phyloP scores from a whole-genome alignment of 1,140 invertebrate genomes.

The Drosophila obscura region DNA sequence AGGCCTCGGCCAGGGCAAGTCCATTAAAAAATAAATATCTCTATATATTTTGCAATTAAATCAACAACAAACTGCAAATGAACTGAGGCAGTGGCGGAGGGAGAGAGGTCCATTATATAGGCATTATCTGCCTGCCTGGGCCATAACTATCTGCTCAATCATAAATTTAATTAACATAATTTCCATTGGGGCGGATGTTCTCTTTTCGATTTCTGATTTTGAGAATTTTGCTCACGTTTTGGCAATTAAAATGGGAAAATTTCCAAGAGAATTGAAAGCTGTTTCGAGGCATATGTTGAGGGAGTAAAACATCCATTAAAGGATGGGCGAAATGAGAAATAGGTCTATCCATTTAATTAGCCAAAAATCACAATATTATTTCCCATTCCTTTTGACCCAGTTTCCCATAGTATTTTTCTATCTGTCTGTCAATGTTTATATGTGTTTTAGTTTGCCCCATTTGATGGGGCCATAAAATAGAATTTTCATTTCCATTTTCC shows the following conservation, averaged over 20 bases:
- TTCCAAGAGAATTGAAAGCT: conserved; percentile 20
- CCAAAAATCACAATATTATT: not conserved
- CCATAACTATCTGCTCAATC: conserved; percentile 51
- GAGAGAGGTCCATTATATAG: conserved; percentile 37
- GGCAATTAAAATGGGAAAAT: conserved; percentile 45
- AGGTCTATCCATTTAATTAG: not conserved
- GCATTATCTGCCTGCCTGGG: conserved; percentile 30
- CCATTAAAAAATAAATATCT: conserved; percentile 48
- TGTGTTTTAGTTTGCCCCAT: conserved; percentile 11
- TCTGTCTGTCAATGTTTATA: conserved; percentile 18
- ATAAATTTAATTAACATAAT: conserved; percentile 66
- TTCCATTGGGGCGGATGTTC: conserved; percentile 53
- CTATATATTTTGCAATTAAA: conserved; percentile 42
- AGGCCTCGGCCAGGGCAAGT: conserved; percentile 26
- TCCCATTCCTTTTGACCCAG: conserved; percentile 4
- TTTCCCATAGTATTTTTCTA: conserved; percentile 4
- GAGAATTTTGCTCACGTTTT: conserved; percentile 52
- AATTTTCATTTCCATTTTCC: conserved; percentile 20
- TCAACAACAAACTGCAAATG: conserved; percentile 46
- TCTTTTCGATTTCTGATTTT: conserved; percentile 28
- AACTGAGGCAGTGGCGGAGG: conserved; percentile 7
- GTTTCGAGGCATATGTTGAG: conserved; percentile 27
- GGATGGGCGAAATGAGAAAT: too few relatives aligned
- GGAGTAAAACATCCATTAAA: not conserved
- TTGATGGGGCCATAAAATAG: conserved; percentile 35